Evolutionary conservation across 2,888 invertebrate genomes (phyloP).

Genomic region (Corbicula japonica): DNA sequence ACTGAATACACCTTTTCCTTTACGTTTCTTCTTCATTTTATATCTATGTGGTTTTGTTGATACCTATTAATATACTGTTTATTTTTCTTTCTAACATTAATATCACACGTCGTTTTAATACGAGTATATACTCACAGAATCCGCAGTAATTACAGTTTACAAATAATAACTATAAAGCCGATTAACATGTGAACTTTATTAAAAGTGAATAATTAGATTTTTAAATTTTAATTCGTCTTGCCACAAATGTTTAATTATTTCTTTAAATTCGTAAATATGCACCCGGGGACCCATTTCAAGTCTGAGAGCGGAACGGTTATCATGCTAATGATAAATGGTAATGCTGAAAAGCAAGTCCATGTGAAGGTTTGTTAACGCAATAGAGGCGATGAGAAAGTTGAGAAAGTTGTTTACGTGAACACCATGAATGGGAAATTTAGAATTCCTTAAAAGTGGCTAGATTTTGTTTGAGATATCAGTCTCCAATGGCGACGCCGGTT

Average conservation of each 20-base stretch:
- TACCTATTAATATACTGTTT: no score
- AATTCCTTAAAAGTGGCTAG: constrained; percentile 18
- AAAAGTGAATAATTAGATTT: constrained; percentile 4
- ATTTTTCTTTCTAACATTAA: no score
- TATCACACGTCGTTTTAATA: no score
- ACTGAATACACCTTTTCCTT: no score
- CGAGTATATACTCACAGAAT: no score
- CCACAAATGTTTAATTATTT: background rate
- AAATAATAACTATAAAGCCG: constrained; percentile 21
- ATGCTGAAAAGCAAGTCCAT: no score
- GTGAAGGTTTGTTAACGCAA: no score
- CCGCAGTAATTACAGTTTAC: no score
- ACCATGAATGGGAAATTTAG: constrained; percentile 9
- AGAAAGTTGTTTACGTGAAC: no score
- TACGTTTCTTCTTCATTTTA: no score
- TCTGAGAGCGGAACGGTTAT: constrained; percentile 13
- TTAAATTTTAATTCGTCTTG: constrained; percentile 12
- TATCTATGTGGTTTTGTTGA: no score
- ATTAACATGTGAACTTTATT: constrained; percentile 10
- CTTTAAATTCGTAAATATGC: background rate
- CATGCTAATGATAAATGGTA: constrained; percentile 38
- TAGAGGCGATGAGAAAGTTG: no score
- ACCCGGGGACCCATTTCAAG: constrained; percentile 25
- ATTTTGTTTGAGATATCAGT: constrained; percentile 20
- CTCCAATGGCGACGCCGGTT: constrained; percentile 26